A percentile compares a stretch with the other conserved stretches of the same genome.
Conservation (phyloP, 2,113 vertebrate species). For the Mohoua ochrocephala region DNA sequence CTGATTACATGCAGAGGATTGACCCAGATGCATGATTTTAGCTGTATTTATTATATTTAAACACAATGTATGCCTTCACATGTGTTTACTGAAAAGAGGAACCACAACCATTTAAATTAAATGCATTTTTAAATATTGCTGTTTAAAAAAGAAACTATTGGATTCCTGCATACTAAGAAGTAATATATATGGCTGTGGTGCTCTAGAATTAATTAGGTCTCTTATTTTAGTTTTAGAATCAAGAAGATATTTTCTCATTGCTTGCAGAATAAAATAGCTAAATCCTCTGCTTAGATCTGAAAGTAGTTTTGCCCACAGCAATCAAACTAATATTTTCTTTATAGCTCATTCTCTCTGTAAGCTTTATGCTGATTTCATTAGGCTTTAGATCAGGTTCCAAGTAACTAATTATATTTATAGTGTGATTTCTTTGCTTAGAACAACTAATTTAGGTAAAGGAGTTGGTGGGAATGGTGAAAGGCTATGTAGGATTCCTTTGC, state of each 20-base stretch:
- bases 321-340: constrained; percentile 63
- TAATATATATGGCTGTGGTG: neutral
- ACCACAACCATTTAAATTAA: constrained; percentile 38
- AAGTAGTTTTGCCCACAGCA: constrained; percentile 64
- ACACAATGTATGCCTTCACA: constrained; percentile 30
- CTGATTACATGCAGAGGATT: constrained; percentile 58
- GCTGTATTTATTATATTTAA: constrained; percentile 49
- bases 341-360: constrained; percentile 43
- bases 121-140: neutral
- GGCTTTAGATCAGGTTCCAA: constrained; percentile 62
- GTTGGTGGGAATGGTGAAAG: constrained; percentile 46
- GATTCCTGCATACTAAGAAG: constrained; percentile 35
- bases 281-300: constrained; percentile 57
- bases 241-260: constrained; percentile 56
- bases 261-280: constrained; percentile 56
- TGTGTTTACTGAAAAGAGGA: constrained; percentile 43
- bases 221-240: constrained; percentile 47
- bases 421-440: constrained; percentile 41
- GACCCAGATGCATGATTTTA: constrained; percentile 65
- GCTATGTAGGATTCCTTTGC: neutral
- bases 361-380: constrained; percentile 60
- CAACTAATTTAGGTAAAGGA: constrained; percentile 38
- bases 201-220: constrained; percentile 46
- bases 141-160: constrained; percentile 26
- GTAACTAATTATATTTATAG: constrained; percentile 65